Conservation (phyloP, 2,888 invertebrate species). For the Nasonia oneida region DNA sequence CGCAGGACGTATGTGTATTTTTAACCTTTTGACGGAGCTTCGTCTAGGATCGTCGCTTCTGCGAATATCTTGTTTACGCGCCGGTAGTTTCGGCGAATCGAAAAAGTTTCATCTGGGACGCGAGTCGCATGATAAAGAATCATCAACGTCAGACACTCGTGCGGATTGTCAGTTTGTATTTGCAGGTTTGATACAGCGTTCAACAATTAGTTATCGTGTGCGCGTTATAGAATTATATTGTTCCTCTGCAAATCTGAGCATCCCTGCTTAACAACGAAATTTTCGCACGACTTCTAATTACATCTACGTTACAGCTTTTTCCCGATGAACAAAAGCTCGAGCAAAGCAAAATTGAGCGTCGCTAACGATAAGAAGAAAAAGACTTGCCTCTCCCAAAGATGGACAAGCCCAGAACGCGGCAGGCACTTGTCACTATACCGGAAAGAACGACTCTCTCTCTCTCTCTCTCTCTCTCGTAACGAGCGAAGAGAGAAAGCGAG, state of each 20-base stretch:
- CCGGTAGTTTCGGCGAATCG: neutral
- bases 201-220: too few species aligned
- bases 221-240: too few species aligned
- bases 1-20: neutral
- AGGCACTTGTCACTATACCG: slow-evolving; percentile 13
- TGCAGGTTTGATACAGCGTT: too few species aligned
- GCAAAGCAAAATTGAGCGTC: slow-evolving; percentile 11
- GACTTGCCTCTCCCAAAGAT: neutral
- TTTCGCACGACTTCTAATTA: too few species aligned
- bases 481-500: slow-evolving; percentile 38
- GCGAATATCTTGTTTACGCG: neutral
- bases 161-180: neutral
- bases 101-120: neutral
- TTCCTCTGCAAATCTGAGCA: too few species aligned
- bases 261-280: too few species aligned
- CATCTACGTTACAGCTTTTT: neutral
- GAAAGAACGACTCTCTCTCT: neutral
- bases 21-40: neutral
- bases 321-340: neutral
- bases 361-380: neutral
- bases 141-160: neutral
- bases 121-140: neutral
- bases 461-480: neutral
- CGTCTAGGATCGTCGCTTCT: neutral
- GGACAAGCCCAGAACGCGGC: neutral